Conservation (phyloP, 2,888 invertebrate species). For the Copidosoma aretas region DNA sequence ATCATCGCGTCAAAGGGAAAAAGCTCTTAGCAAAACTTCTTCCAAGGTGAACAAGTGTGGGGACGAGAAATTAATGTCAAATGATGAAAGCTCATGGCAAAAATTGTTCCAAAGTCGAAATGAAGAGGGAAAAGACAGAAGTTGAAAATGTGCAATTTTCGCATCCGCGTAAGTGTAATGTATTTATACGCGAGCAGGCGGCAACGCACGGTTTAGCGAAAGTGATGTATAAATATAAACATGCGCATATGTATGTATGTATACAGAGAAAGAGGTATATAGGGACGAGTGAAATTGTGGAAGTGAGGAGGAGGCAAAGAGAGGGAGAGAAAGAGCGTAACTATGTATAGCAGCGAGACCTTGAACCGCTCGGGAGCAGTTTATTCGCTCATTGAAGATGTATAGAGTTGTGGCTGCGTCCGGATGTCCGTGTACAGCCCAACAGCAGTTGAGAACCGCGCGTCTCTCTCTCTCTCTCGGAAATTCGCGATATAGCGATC, state of each 20-base stretch:
- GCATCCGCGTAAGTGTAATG: no score
- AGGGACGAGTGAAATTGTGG: neutral
- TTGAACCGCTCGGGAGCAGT: neutral
- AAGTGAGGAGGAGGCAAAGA: neutral
- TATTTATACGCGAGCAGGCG: no score
- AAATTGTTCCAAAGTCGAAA: no score
- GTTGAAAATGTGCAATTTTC: no score
- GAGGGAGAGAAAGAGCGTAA: neutral
- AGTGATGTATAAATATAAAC: neutral
- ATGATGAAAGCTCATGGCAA: no score
- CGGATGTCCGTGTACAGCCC: constrained; percentile 42
- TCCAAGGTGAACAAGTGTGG: no score
- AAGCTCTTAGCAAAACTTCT: no score
- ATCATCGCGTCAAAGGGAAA: no score
- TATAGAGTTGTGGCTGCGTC: constrained; percentile 20
- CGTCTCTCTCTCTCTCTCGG: constrained; percentile 40
- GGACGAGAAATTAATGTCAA: no score
- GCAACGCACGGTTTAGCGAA: no score
- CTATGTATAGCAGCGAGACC: constrained; percentile 5
- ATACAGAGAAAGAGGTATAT: neutral
- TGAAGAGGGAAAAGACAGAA: no score
- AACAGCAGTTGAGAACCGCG: constrained; percentile 61
- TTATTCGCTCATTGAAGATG: constrained; percentile 17
- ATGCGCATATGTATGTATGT: neutral
- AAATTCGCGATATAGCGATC: constrained; percentile 28